Conservation (phyloP, 2,113 vertebrate genomes). For the Orycteropus afer region DNA sequence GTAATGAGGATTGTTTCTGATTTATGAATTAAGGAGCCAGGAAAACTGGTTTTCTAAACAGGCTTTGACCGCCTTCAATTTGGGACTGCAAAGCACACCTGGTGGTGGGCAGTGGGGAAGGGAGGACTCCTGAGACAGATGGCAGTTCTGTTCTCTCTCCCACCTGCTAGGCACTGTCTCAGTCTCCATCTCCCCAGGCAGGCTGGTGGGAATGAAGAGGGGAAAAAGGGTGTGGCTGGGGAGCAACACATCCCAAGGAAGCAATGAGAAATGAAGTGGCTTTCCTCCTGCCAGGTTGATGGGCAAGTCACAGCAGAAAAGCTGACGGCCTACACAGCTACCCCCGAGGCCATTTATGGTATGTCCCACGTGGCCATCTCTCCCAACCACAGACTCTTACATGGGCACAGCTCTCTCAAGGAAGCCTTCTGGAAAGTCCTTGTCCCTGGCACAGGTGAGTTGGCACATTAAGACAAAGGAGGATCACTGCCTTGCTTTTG, state of each 20-base stretch:
- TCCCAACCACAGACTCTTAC: conserved; percentile 91
- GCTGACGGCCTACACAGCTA: conserved; percentile 92
- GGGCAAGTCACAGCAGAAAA: conserved; percentile 90
- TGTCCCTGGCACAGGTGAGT: conserved; percentile 88
- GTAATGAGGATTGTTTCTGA: not conserved
- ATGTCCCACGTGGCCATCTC: conserved; percentile 92
- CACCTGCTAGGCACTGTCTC: accelerated
- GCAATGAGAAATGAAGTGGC: not conserved
- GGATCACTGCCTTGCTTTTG: accelerated
- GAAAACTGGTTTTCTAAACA: not conserved
- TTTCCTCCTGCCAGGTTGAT: conserved; percentile 86
- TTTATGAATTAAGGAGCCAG: not conserved
- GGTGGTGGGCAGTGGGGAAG: not conserved
- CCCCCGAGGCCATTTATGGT: conserved; percentile 94
- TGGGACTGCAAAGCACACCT: not conserved
- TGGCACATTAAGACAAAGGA: not conserved
- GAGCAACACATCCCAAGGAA: not conserved
- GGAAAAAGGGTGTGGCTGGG: not conserved
- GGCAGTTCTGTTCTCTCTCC: accelerated
- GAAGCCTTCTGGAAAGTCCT: conserved; percentile 85
- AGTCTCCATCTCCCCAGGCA: not conserved
- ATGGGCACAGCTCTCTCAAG: conserved; percentile 88
- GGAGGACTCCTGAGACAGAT: not conserved
- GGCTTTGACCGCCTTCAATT: not conserved
- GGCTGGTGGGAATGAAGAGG: not conserved